A percentile compares a stretch with the other conserved stretches of the same genome.
Conservation (phyloP, 2,888 invertebrate genomes). For the Sceliomorpha sp. region DNA sequence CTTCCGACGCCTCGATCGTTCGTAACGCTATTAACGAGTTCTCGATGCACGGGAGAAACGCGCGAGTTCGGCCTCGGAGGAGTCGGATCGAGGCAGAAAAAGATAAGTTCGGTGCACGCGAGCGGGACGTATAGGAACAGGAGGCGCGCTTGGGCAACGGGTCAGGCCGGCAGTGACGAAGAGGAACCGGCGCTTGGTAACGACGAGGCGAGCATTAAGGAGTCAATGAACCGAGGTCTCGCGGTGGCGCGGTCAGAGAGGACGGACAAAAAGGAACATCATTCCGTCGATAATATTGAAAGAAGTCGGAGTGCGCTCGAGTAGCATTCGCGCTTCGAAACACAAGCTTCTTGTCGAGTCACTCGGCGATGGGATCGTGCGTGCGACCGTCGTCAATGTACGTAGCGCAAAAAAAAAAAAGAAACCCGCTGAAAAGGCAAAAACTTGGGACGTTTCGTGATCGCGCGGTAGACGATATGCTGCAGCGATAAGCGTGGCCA, state of each 20-base stretch:
- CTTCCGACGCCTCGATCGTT: too few relatives aligned
- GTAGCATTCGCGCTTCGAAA: slow-evolving; percentile 38
- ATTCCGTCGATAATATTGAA: slow-evolving; percentile 44
- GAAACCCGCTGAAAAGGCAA: slow-evolving; percentile 2
- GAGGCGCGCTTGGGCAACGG: slow-evolving; percentile 5
- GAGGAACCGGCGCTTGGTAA: slow-evolving; percentile 29
- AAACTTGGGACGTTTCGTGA: not conserved
- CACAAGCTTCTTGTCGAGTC: slow-evolving; percentile 31
- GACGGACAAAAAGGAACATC: slow-evolving; percentile 38
- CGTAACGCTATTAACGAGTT: too few relatives aligned
- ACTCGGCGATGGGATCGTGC: slow-evolving; percentile 27
- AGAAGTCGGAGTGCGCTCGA: slow-evolving; percentile 38
- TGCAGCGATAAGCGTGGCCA: too few relatives aligned
- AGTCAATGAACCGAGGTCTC: slow-evolving; percentile 54
- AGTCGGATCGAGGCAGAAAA: not conserved
- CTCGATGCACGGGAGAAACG: not conserved
- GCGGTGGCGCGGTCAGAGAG: slow-evolving; percentile 23
- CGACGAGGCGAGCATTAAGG: slow-evolving; percentile 47
- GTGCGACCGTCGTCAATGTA: slow-evolving; percentile 9
- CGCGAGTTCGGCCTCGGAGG: not conserved
- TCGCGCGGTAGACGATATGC: not conserved
- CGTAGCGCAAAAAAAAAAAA: slow-evolving; percentile 21
- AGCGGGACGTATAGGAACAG: slow-evolving; percentile 4
- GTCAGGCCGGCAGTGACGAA: slow-evolving; percentile 5
- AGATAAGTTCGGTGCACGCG: slow-evolving; percentile 16